phyloP scores from a whole-genome alignment of 2,113 vertebrate species.

The Oryzias woworae region DNA sequence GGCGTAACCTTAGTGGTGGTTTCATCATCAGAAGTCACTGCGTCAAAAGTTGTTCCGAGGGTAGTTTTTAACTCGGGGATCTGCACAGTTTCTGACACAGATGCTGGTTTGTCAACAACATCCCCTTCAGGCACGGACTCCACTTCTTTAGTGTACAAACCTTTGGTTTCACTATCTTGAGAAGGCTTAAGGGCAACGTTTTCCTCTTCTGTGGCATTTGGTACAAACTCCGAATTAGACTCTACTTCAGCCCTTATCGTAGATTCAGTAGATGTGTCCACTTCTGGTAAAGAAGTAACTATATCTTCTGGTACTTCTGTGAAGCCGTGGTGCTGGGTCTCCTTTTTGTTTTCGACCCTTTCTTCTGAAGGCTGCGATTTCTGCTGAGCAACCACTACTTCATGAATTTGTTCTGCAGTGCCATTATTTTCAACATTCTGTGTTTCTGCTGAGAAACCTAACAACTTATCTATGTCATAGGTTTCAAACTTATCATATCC shows the following conservation, averaged over 20 bases:
- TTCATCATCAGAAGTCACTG: constrained; percentile 83
- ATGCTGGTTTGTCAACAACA: constrained; percentile 49
- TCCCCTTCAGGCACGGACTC: constrained; percentile 54
- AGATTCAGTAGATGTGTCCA: constrained; percentile 13
- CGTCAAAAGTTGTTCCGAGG: constrained; percentile 86
- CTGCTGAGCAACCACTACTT: neutral
- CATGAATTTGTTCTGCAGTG: constrained; percentile 26
- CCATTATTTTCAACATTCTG: constrained; percentile 19
- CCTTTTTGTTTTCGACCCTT: constrained; percentile 6
- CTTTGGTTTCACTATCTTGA: constrained; percentile 77
- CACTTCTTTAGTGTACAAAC: constrained; percentile 53
- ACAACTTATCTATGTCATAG: constrained; percentile 85
- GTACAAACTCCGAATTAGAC: constrained; percentile 14
- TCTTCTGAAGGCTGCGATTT: constrained; percentile 38
- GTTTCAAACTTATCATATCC: constrained; percentile 87
- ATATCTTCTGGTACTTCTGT: constrained; percentile 29
- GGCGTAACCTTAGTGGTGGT: constrained; percentile 82
- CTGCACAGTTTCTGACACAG: constrained; percentile 72
- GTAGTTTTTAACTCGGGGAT: constrained; percentile 82
- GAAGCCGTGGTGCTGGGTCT: constrained; percentile 19
- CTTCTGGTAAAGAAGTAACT: constrained; percentile 46
- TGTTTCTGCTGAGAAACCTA: constrained; percentile 60
- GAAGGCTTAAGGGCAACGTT: constrained; percentile 66
- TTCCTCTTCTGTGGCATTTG: constrained; percentile 25
- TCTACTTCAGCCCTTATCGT: constrained; percentile 7